Evolutionary conservation across 2,888 invertebrate species (phyloP).

Genomic region (Eilema griseolum): DNA sequence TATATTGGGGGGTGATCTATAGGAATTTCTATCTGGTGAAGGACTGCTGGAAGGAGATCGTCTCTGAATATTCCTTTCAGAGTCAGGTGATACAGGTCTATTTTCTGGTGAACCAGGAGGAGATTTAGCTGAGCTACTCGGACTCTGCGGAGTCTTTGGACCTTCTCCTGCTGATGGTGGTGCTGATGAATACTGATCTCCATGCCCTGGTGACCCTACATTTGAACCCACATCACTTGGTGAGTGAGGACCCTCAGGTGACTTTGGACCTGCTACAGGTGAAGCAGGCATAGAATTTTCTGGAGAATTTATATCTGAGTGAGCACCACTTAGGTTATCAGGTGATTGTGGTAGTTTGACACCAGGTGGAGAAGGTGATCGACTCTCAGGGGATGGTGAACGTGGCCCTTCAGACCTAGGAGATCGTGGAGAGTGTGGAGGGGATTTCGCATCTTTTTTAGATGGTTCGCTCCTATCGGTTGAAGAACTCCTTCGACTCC

Average conservation of each 20-base stretch:
- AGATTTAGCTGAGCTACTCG: slow-evolving; percentile 68
- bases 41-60: slow-evolving; percentile 72
- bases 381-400: slow-evolving; percentile 71
- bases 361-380: slow-evolving; percentile 59
- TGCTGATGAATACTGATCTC: slow-evolving; percentile 65
- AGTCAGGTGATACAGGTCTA: slow-evolving; percentile 73
- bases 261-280: slow-evolving; percentile 71
- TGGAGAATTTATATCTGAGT: slow-evolving; percentile 82
- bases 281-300: slow-evolving; percentile 78
- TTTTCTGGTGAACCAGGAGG: slow-evolving; percentile 67
- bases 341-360: slow-evolving; percentile 67
- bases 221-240: slow-evolving; percentile 72
- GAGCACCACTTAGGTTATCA: slow-evolving; percentile 77
- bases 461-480: slow-evolving; percentile 74
- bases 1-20: slow-evolving; percentile 63
- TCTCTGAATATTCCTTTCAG: slow-evolving; percentile 62
- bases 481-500: slow-evolving; percentile 79
- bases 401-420: slow-evolving; percentile 59
- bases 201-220: slow-evolving; percentile 68
- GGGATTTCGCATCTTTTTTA: slow-evolving; percentile 75
- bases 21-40: slow-evolving; percentile 72
- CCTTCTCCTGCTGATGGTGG: slow-evolving; percentile 69
- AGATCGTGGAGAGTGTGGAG: slow-evolving; percentile 58
- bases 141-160: slow-evolving; percentile 78
- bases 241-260: slow-evolving; percentile 81